A percentile compares a stretch with the other conserved stretches of the same genome.
Evolutionary conservation across 2,888 invertebrate genomes (phyloP).

Genomic region (Megalurothrips usitatus): DNA sequence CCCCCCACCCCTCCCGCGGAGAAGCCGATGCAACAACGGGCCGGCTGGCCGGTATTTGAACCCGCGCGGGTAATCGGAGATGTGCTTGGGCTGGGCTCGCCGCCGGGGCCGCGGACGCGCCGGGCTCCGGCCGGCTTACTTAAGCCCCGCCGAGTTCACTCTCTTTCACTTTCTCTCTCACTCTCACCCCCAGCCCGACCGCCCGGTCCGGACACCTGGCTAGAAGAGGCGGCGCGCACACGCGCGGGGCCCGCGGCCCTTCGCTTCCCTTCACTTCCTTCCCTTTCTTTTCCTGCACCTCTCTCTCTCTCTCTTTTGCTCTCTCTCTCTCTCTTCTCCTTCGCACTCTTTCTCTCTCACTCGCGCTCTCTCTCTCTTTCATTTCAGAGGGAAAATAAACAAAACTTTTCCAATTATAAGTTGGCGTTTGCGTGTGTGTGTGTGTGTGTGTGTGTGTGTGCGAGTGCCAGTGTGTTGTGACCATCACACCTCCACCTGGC

Average conservation of each 20-base stretch:
- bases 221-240: not conserved
- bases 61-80: too few species aligned
- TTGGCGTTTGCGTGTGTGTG: not conserved
- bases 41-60: too few species aligned
- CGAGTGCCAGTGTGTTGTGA: not conserved
- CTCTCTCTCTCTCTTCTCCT: not conserved
- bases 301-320: not conserved
- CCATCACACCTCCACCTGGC: not conserved
- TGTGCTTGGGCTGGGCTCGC: too few species aligned
- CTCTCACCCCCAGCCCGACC: not conserved
- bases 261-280: not conserved
- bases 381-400: slow-evolving; percentile 13
- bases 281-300: not conserved
- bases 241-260: too few species aligned
- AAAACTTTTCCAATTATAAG: slow-evolving; percentile 27
- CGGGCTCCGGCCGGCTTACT: too few species aligned
- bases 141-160: not conserved
- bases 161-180: not conserved
- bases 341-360: not conserved
- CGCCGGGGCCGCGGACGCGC: too few species aligned
- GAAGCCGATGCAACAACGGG: too few species aligned
- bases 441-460: not conserved
- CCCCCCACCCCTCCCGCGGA: too few species aligned
- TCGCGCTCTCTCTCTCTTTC: not conserved
- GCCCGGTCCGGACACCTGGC: not conserved